These are phyloP conservation scores for Sarcophaga caerulescens DNA, from an alignment of 2,888 invertebrate genomes.

Conservation along the genomic window DNA sequence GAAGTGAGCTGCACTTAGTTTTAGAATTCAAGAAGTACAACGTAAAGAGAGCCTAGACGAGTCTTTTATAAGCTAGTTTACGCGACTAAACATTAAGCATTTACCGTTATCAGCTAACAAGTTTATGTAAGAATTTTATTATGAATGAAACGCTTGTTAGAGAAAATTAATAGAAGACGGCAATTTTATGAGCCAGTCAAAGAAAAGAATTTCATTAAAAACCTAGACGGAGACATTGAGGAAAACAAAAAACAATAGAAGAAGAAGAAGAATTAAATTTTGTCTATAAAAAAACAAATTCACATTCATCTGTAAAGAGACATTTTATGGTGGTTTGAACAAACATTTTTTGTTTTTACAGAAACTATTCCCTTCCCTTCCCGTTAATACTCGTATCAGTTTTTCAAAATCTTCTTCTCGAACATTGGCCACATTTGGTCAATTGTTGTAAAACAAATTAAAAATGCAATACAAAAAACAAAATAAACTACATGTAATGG, in stretches of 20 bases:
- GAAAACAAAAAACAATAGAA: conserved; percentile 28
- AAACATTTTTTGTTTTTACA: conserved; percentile 12
- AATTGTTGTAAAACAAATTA: conserved; percentile 62
- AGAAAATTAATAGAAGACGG: not conserved
- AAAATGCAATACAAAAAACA: conserved; percentile 5
- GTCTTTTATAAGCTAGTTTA: too few relatives aligned
- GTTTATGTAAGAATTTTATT: too few relatives aligned
- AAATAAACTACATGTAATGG: not conserved
- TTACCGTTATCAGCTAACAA: too few relatives aligned
- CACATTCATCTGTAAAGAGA: conserved; percentile 19
- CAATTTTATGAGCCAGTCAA: not conserved
- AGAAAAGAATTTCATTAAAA: not conserved
- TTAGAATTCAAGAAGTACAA: too few relatives aligned
- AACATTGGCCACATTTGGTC: conserved; percentile 35
- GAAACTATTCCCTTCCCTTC: not conserved
- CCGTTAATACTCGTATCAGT: conserved; percentile 29
- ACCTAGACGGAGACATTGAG: conserved; percentile 66
- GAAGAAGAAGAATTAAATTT: not conserved
- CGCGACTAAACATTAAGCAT: too few relatives aligned
- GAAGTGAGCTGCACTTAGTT: too few relatives aligned
- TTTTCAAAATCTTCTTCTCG: conserved; percentile 55
- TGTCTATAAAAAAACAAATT: conserved; percentile 37
- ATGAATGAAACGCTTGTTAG: not conserved
- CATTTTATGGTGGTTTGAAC: conserved; percentile 62
- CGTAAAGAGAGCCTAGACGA: too few relatives aligned